Conservation (phyloP, 2,888 invertebrate genomes). For the Drosophila niveifrons region DNA sequence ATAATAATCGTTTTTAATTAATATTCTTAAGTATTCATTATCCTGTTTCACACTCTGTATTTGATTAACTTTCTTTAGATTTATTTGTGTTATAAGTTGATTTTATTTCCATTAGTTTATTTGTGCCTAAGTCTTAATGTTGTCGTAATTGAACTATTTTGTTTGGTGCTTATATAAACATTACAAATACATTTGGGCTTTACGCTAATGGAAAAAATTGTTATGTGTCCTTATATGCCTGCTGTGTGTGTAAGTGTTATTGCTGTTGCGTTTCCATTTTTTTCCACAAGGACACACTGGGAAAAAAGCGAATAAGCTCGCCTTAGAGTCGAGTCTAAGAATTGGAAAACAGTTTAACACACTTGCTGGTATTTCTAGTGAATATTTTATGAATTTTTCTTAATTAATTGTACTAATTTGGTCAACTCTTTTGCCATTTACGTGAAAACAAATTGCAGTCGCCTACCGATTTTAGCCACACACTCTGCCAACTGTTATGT, state of each 20-base stretch:
- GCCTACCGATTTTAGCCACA: conserved; percentile 68
- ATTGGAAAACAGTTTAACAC: conserved; percentile 10
- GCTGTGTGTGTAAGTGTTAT: conserved; percentile 17
- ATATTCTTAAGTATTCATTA: neutral
- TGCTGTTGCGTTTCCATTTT: conserved; percentile 11
- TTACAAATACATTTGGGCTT: conserved; percentile 30
- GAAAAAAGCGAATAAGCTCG: conserved; percentile 26
- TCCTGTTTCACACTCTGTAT: neutral
- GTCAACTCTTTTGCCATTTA: conserved; percentile 48
- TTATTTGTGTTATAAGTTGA: neutral
- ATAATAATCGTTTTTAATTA: neutral
- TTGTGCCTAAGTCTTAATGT: neutral
- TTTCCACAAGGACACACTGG: conserved; percentile 57
- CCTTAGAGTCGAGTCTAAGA: conserved; percentile 1
- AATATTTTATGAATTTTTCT: conserved; percentile 44
- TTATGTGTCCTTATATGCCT: conserved; percentile 17
- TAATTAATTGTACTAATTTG: conserved; percentile 47
- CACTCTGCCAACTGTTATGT: conserved; percentile 83
- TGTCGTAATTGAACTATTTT: neutral
- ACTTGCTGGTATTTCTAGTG: conserved; percentile 25
- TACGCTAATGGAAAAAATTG: conserved; percentile 16
- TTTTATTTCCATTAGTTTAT: neutral
- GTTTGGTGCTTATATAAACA: conserved; percentile 65
- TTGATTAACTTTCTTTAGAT: neutral
- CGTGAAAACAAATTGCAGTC: conserved; percentile 64